Evolutionary conservation across 2,888 invertebrate species (phyloP).

Genomic region (Lycophotia porphyrea): DNA sequence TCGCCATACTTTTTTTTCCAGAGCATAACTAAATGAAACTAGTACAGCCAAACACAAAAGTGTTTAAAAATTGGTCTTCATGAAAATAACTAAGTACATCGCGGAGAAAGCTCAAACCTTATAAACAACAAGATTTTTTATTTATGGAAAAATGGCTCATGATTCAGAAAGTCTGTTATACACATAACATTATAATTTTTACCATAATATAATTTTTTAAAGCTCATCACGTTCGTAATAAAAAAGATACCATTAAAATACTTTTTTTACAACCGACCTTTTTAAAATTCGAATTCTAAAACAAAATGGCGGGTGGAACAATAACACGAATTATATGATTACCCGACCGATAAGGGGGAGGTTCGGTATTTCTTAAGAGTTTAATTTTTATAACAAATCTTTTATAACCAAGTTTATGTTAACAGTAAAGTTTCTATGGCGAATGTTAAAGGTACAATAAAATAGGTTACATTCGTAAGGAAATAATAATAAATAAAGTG

Average conservation of each 20-base stretch:
- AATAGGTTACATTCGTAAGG: slow-evolving; percentile 81
- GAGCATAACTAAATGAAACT: neutral
- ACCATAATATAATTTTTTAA: slow-evolving; percentile 51
- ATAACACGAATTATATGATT: slow-evolving; percentile 86
- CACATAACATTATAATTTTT: slow-evolving; percentile 43
- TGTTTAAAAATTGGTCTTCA: neutral
- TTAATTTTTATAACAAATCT: slow-evolving; percentile 88
- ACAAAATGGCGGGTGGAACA: slow-evolving; percentile 81
- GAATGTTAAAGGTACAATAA: slow-evolving; percentile 83
- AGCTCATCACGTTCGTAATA: slow-evolving; percentile 71
- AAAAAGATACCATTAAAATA: slow-evolving; percentile 71
- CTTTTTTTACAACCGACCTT: slow-evolving; percentile 70
- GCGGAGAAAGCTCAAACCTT: neutral
- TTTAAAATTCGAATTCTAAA: slow-evolving; percentile 82
- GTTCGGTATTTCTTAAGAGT: slow-evolving; percentile 81
- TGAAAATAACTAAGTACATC: neutral
- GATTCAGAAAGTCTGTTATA: neutral
- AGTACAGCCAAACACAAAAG: neutral
- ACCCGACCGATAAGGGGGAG: slow-evolving; percentile 79
- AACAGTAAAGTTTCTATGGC: slow-evolving; percentile 82
- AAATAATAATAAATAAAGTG: slow-evolving; percentile 77
- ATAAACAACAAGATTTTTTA: neutral
- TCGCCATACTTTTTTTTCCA: neutral
- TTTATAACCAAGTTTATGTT: slow-evolving; percentile 84
- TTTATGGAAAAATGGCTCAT: neutral